Evolutionary conservation across 2,888 invertebrate genomes (phyloP).

Genomic region (Drosophila recens): DNA sequence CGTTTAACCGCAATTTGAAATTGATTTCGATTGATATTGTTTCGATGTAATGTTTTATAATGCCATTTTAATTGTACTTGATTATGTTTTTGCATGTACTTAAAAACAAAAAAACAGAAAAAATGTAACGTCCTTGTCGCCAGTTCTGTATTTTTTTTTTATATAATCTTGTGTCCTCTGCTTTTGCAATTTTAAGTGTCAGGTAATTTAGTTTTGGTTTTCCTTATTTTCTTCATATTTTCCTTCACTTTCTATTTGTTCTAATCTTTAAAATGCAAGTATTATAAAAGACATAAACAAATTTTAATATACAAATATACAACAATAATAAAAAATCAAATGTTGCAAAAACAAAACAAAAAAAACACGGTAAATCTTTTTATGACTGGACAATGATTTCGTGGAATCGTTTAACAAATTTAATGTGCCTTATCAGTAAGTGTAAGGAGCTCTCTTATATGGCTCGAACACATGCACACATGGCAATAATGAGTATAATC

Average conservation of each 20-base stretch:
- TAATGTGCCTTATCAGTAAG: conserved; percentile 44
- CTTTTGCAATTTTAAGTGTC: conserved; percentile 38
- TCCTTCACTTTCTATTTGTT: conserved; percentile 47
- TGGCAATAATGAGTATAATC: conserved; percentile 1
- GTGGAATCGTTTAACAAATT: conserved; percentile 13
- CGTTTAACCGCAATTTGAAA: conserved; percentile 45
- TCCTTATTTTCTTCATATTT: conserved; percentile 24
- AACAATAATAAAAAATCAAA: conserved; percentile 52
- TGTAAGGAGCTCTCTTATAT: conserved; percentile 23
- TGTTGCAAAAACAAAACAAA: conserved; percentile 46
- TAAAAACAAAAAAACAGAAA: conserved; percentile 9
- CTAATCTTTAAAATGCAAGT: conserved; percentile 62
- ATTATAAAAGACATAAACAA: conserved; percentile 67
- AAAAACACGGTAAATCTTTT: conserved; percentile 22
- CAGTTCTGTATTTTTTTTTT: conserved; percentile 38
- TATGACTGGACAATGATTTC: conserved; percentile 41
- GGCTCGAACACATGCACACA: conserved; percentile 10
- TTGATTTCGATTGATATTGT: conserved; percentile 52
- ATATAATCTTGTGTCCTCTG: conserved; percentile 25
- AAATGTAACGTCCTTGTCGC: conserved; percentile 36
- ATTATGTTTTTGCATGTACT: conserved; percentile 51
- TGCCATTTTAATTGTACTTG: conserved; percentile 61
- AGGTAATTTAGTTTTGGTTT: conserved; percentile 41
- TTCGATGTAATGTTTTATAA: conserved; percentile 45
- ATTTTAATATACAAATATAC: conserved; percentile 50